Conservation (phyloP, 2,113 vertebrate genomes). For the Athene cunicularia region DNA sequence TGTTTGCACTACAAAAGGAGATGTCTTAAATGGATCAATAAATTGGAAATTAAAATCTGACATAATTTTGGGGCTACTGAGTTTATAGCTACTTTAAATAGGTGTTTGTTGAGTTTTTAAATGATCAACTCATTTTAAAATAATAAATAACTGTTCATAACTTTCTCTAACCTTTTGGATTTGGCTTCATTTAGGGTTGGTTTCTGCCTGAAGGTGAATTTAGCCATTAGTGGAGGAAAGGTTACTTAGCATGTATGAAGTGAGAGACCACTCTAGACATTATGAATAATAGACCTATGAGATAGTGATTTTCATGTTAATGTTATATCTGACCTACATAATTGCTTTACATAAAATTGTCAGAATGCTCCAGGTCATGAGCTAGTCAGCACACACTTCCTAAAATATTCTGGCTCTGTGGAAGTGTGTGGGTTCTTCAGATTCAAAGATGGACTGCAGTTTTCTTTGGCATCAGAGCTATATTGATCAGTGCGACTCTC, state of each 20-base stretch:
- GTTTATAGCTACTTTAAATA: not conserved
- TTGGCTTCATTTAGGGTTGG: not conserved
- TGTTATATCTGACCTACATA: not conserved
- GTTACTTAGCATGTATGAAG: not conserved
- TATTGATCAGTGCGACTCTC: not conserved
- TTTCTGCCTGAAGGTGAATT: slow-evolving; percentile 25
- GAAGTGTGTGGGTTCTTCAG: not conserved
- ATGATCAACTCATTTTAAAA: not conserved
- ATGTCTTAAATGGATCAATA: not conserved
- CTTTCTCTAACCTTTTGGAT: not conserved
- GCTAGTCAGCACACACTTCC: not conserved
- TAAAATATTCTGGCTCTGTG: not conserved
- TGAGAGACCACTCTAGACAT: not conserved
- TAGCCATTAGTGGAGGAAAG: not conserved
- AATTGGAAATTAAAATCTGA: not conserved
- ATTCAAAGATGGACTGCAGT: not conserved
- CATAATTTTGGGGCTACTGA: not conserved
- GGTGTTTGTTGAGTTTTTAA: not conserved
- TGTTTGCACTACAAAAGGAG: not conserved
- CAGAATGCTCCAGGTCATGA: not conserved
- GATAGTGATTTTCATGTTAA: not conserved
- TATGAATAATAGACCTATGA: not conserved
- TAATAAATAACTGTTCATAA: not conserved
- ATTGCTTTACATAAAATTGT: not conserved
- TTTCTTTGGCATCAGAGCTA: not conserved